Evolutionary conservation across 2,888 invertebrate genomes (phyloP), one percentile per base, ranked within the genome.

Genomic region (Polydrusus cervinus): DNA sequence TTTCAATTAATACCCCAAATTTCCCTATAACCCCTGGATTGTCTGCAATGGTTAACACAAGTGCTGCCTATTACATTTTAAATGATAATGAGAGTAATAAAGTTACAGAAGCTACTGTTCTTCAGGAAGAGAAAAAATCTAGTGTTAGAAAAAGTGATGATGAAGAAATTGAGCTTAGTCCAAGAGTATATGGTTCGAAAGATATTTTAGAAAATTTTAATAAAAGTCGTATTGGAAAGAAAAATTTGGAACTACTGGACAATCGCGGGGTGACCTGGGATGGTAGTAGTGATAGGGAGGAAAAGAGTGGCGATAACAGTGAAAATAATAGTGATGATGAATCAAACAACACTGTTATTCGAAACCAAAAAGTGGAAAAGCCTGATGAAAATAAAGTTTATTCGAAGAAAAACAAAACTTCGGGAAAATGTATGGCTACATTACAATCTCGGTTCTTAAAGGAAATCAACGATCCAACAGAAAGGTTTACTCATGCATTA

Each of bases 21-120:
- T 76, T 78, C 38, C 76, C 78, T 14, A 13, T 76, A 34, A 78
- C 78, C 10, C 78, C 78, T 16, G 78, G 76, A 20, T 51, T 76
- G 14, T 34, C 73, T n/a, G 16, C 74, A 3, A 70, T 76, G 18
- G 30, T 53, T 6, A 62, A 45, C n/a, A 25, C 55, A 7, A 64
- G 57, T 14, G 16, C 20, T 20, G 47, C 71, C 13, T 77, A 77
- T 55, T 77, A 62, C 20, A 74, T 74, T 6, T 40, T 70, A 11
- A 74, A 73, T 13, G 76, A 73, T 30, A 70, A 49, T 14, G 76
- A 74, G 47, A 66, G 38, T 13, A 70, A 76, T 53, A 76, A 76
- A 67, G 73, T 40, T n/a, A 74, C 70, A 0, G 71, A 76, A 49
- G 76, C 70, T 6, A 68, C 53, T 3, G 68, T 77, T 7, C 30